Base-by-base conservation (phyloP, 2,888 invertebrate species). In the Stegophylla sp. region DNA sequence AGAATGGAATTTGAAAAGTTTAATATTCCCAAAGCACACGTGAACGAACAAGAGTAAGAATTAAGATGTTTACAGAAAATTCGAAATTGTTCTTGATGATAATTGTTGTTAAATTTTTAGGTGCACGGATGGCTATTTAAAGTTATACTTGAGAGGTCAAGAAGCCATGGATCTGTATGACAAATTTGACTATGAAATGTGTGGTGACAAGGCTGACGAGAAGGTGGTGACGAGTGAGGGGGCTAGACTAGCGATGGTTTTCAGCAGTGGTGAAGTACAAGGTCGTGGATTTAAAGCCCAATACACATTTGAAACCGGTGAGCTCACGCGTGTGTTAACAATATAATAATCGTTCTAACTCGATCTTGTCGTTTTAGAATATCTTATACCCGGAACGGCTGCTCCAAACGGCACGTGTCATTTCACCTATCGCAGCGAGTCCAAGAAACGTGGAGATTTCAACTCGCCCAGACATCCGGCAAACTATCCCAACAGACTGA, bases 401-500 rank as follows among this genome's bases (percentile, higher is more conserved):
- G 94, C 96, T 34, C 95, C 96, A 9, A 94, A 94, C 85, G 96
- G 96, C 82, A 92, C 92, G 85, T 98, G 97, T 87, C 92, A 92
- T 83, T 98, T 97, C 87, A 93, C 94, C 15, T 98, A 97, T 88
- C 91, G 92, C 84, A 95, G 95, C 86, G 91, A 92, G 84, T 93
- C 94, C 61, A 91, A 92, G 86, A 95, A 95, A 87, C 91, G 91
- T 82, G 96, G 96, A 73, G 95, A 95, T 86, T 94, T 97, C 87
- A 98, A 98, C 88, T 97, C 97, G 76, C 97, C 97, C 28, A 91
- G 97, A 83, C 96, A 96, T 90, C 97, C 97, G 86, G 94, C 96
- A 86, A 95, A 96, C 89, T 98, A 98, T 89, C 97, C 97, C 83
- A 94, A 96, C 86, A 93, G 92, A 87, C 96, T 94, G 84, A 95